These are phyloP conservation scores for Drosophila bocqueti DNA, from an alignment of 1,140 invertebrate species.

Conservation along the genomic window DNA sequence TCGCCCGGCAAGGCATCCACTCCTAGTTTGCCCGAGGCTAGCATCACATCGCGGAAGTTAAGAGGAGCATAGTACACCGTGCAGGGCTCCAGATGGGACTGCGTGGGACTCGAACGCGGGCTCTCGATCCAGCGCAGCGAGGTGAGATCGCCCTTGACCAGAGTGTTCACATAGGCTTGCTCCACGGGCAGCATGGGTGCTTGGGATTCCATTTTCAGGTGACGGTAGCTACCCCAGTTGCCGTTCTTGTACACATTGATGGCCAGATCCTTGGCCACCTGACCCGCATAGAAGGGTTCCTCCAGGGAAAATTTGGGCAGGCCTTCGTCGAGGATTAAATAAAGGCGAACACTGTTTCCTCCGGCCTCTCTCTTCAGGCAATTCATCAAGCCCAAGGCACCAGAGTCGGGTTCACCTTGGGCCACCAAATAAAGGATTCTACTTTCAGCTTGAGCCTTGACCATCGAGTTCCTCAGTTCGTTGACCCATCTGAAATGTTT, in stretches of 20 bases:
- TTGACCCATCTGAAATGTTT: constrained; percentile 93
- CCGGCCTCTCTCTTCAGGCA: constrained; percentile 94
- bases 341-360: constrained; percentile 88
- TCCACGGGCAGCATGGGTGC: constrained; percentile 89
- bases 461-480: constrained; percentile 89
- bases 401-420: constrained; percentile 88
- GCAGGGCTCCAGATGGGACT: constrained; percentile 88
- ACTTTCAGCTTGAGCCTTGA: constrained; percentile 86
- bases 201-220: constrained; percentile 89
- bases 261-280: constrained; percentile 91
- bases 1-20: constrained; percentile 97
- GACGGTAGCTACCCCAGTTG: constrained; percentile 94
- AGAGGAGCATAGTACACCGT: constrained; percentile 96
- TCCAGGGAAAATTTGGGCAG: constrained; percentile 87
- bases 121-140: constrained; percentile 97
- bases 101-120: constrained; percentile 86
- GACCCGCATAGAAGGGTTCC: constrained; percentile 87
- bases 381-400: constrained; percentile 94
- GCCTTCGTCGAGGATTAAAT: constrained; percentile 88
- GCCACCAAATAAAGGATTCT: constrained; percentile 89
- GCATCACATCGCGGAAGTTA: constrained; percentile 99
- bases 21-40: constrained; percentile 97
- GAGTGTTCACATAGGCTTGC: constrained; percentile 96
- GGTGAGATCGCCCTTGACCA: constrained; percentile 94
- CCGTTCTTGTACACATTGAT: constrained; percentile 91